phyloP scores from a whole-genome alignment of 2,113 vertebrate genomes.

The Colossoma macropomum region DNA sequence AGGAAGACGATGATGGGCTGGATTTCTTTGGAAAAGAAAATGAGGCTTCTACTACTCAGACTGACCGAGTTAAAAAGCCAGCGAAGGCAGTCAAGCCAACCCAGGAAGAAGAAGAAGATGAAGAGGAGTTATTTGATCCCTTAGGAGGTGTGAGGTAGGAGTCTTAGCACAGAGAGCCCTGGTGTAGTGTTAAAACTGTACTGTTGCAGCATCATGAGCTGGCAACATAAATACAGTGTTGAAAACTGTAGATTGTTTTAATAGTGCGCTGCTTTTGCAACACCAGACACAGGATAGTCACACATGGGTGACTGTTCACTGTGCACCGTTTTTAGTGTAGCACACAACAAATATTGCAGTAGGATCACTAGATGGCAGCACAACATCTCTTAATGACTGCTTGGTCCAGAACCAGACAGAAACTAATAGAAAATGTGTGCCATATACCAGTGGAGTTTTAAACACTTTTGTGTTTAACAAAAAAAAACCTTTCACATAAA shows the following conservation, averaged over 20 bases:
- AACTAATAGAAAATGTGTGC: background rate
- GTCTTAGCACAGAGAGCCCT: background rate
- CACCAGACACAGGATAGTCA: background rate
- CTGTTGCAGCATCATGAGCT: no score
- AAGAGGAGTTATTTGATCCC: constrained; percentile 81
- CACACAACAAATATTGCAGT: background rate
- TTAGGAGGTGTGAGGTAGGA: constrained; percentile 83
- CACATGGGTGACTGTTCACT: background rate
- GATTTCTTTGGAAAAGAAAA: constrained; percentile 83
- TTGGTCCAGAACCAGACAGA: background rate
- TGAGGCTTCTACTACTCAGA: constrained; percentile 21
- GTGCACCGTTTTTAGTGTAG: background rate
- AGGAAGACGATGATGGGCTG: constrained; percentile 65
- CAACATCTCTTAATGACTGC: background rate
- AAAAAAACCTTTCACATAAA: no score
- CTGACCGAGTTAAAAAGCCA: constrained; percentile 9
- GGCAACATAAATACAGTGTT: background rate
- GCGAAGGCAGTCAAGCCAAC: constrained; percentile 45
- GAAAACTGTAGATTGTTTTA: background rate
- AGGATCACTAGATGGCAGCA: constrained; percentile 9
- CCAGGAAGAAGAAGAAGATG: constrained; percentile 53
- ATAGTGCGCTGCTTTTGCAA: background rate
- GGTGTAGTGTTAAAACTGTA: background rate
- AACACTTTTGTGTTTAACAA: no score
- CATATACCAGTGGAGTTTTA: no score